A percentile compares a stretch with the other conserved stretches of the same genome.
Conservation (phyloP, 2,888 invertebrate genomes). For the Clusia tigrina region DNA sequence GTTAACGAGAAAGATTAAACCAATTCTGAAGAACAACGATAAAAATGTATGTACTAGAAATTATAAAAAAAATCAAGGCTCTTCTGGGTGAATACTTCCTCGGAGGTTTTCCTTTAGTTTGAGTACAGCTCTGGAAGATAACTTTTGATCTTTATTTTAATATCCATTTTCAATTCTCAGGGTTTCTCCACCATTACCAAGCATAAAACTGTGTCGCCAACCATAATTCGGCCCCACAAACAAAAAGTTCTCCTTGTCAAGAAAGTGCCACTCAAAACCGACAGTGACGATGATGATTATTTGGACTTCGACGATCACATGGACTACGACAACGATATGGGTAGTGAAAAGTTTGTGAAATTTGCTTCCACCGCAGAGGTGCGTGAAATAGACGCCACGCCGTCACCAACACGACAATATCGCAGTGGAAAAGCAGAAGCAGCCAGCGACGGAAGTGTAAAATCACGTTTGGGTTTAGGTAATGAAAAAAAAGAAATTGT, state of each 20-base stretch:
- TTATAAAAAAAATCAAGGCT: conserved; percentile 38
- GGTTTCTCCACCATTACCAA: conserved; percentile 46
- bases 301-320: conserved; percentile 45
- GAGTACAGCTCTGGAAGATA: conserved; percentile 23
- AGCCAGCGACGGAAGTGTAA: conserved; percentile 42
- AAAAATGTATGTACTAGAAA: conserved; percentile 43
- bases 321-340: conserved; percentile 39
- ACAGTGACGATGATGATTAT: conserved; percentile 48
- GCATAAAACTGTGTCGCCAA: conserved; percentile 41
- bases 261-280: conserved; percentile 60
- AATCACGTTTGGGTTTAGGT: conserved; percentile 53
- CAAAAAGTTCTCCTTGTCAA: conserved; percentile 63
- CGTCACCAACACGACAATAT: conserved; percentile 27
- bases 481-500: conserved; percentile 12
- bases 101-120: neutral
- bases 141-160: neutral
- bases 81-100: conserved; percentile 14
- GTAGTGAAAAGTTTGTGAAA: conserved; percentile 60
- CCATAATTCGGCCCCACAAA: conserved; percentile 40
- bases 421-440: conserved; percentile 32
- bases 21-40: conserved; percentile 57
- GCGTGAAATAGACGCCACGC: conserved; percentile 57
- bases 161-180: conserved; percentile 23
- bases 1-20: conserved; percentile 50
- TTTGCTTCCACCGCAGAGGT: conserved; percentile 64